phyloP scores from a whole-genome alignment of 2,797 vertebrate species.

The Mycteria americana region DNA sequence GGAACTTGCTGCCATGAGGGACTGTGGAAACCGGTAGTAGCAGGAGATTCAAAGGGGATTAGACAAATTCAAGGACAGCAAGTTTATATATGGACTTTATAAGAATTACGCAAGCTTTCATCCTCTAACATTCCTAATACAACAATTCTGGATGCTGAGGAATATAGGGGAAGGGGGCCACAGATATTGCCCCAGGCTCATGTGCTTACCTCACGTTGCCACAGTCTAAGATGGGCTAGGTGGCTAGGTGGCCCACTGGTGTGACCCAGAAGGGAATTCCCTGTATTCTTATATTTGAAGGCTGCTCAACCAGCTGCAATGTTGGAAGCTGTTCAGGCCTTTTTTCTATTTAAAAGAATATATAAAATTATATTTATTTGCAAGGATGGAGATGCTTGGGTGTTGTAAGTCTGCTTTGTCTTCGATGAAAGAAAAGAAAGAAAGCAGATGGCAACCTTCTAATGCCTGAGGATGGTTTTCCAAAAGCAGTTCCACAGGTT shows the following conservation, averaged over 20 bases:
- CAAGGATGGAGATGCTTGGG: background rate
- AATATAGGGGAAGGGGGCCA: background rate
- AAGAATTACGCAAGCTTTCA: background rate
- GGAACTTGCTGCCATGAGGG: background rate
- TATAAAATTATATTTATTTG: background rate
- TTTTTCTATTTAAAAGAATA: slow-evolving; percentile 1
- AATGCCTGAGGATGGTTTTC: background rate
- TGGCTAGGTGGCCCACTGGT: background rate
- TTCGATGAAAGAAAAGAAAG: background rate
- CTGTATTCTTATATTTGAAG: background rate
- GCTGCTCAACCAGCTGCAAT: background rate
- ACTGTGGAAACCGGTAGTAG: background rate
- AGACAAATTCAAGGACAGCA: background rate
- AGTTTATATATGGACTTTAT: background rate
- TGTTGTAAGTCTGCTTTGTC: background rate
- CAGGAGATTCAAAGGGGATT: background rate
- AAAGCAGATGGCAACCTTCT: background rate
- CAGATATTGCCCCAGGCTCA: background rate
- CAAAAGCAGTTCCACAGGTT: background rate
- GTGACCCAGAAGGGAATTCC: background rate
- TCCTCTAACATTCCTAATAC: background rate
- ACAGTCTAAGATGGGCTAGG: background rate
- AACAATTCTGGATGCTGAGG: background rate
- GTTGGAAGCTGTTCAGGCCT: background rate
- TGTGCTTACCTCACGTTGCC: background rate